Base-by-base conservation (phyloP, 2,888 invertebrate genomes). In the Augiades crinisus region DNA sequence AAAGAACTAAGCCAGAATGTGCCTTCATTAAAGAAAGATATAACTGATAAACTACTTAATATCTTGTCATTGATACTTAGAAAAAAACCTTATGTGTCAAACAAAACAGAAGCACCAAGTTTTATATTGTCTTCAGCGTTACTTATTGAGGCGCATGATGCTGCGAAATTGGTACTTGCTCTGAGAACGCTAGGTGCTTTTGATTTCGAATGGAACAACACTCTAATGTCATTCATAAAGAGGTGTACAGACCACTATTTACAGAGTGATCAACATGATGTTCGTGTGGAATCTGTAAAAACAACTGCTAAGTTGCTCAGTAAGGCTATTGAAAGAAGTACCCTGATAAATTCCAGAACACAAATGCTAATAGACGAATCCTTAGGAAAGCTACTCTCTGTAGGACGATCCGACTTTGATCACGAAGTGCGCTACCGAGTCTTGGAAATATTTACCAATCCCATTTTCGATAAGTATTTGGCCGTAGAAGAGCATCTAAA, bases 371-470 rank as follows among this genome's bases (percentile, higher is more conserved):
- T 99, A n/a, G 96, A 97, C 6, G 95, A 96, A 70, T 98, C 99
- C 3, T 90, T 99, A 14, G 94, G 95, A 31, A 96, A 98, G 72
- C 89, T 99, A 5, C 89, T 99, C 1, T 93, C 96, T 13, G 97
- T 98, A 1, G 98, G 98, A 21, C 95, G 99, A 56, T 98, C 98
- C 0, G 99, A 99, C 82, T 94, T 95, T 78, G 99, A 99, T 78
- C 93, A 96, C 7, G 97, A 98, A 78, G 97, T 99, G 2, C 92
- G 99, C 2, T 95, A 95, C 65, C 95, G 96, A 81, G 99, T 99
- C 0, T 87, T 99, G 14, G 95, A 95, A 57, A 97, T 97, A 3
- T 91, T 99, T 49, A 96, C 97, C 68, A 95, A 96, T 66, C 95
- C 86, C 1, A 65, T 95, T 1, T 99, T 99, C 76, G 98, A 99